Evolutionary conservation across 2,113 vertebrate species (phyloP).

Genomic region (Myanophis thanlyinensis): DNA sequence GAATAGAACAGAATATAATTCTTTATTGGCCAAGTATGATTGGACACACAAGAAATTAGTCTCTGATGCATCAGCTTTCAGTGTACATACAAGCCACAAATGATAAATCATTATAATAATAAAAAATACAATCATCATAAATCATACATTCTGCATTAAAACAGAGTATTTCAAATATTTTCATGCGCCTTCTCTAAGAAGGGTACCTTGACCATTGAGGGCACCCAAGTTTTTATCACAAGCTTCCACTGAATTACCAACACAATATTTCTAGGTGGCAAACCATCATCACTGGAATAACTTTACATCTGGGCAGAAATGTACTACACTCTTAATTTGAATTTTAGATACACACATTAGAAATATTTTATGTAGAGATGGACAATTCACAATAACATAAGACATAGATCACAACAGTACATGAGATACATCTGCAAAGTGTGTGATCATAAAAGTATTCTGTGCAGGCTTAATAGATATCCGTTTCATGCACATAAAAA

Average conservation of each 20-base stretch:
- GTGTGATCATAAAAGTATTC: conserved; percentile 9
- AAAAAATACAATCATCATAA: background rate
- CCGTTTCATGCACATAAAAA: conserved; percentile 13
- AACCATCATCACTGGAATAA: background rate
- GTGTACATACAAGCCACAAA: background rate
- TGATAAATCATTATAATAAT: background rate
- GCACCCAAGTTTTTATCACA: background rate
- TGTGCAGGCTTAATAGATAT: background rate
- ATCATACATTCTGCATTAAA: background rate
- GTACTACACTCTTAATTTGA: background rate
- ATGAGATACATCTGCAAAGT: background rate
- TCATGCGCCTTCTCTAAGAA: background rate
- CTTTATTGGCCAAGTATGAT: background rate
- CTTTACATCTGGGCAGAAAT: background rate
- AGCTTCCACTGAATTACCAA: background rate
- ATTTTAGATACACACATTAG: background rate
- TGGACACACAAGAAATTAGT: background rate
- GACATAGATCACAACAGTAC: background rate
- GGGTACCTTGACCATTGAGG: background rate
- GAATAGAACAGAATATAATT: background rate
- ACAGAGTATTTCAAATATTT: background rate
- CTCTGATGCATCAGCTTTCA: background rate
- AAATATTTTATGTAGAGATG: background rate
- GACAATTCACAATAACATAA: background rate
- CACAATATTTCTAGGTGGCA: too few species aligned